Evolutionary conservation across 2,888 invertebrate genomes (phyloP).

Genomic region (Exocentrus adspersus): DNA sequence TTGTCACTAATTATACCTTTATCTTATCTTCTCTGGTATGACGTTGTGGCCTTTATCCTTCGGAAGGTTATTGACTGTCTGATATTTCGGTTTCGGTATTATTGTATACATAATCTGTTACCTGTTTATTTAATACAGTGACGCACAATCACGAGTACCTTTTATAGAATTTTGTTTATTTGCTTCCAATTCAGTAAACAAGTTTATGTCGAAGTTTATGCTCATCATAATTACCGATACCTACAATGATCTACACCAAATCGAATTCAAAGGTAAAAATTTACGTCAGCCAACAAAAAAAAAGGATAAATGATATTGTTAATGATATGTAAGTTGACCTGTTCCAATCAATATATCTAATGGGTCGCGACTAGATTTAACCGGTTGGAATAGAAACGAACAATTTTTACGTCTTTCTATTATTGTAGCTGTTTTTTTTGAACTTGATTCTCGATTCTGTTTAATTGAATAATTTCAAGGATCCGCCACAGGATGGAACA

Average conservation of each 20-base stretch:
- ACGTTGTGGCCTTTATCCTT: too few species aligned
- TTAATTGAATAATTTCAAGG: not conserved
- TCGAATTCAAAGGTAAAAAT: slow-evolving; percentile 24
- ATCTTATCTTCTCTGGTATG: too few species aligned
- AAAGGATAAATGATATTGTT: not conserved
- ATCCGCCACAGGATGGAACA: not conserved
- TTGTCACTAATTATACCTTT: too few species aligned
- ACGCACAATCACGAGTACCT: slow-evolving; percentile 1
- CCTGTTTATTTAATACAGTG: slow-evolving; percentile 2
- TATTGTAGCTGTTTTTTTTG: not conserved
- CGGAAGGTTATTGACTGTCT: not conserved
- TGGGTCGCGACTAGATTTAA: slow-evolving; percentile 5
- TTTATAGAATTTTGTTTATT: slow-evolving; percentile 6
- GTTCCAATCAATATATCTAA: slow-evolving; percentile 20
- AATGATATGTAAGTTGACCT: slow-evolving; percentile 21
- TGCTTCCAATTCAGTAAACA: slow-evolving; percentile 13
- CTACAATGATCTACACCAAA: slow-evolving; percentile 12
- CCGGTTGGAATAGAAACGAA: slow-evolving; percentile 18
- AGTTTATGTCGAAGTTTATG: too few species aligned
- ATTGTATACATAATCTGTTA: not conserved
- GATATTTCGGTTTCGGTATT: not conserved
- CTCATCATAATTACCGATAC: slow-evolving; percentile 13
- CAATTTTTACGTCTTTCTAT: slow-evolving; percentile 7
- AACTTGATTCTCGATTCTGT: slow-evolving; percentile 2
- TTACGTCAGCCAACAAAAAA: slow-evolving; percentile 21